phyloP scores from a whole-genome alignment of 2,797 vertebrate genomes.

The Thripadectes ignobilis region DNA sequence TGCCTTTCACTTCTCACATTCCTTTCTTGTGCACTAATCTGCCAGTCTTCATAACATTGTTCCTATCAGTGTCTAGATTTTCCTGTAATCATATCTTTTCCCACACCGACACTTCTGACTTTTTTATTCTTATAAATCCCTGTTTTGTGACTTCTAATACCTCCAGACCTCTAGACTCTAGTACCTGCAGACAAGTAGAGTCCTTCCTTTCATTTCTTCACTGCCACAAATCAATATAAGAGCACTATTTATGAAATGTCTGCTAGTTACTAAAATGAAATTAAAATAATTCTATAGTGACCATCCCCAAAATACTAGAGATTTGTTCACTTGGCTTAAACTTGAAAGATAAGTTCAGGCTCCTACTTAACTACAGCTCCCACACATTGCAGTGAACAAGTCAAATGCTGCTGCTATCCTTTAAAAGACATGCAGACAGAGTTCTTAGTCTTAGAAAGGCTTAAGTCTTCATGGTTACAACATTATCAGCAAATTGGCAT shows the following conservation, averaged over 20 bases:
- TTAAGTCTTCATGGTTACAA: not conserved
- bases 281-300: not conserved
- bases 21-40: not conserved
- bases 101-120: not conserved
- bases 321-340: not conserved
- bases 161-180: not conserved
- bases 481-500: not conserved
- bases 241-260: not conserved
- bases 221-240: not conserved
- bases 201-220: not conserved
- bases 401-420: not conserved
- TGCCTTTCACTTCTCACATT: not conserved
- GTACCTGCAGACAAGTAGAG: not conserved
- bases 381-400: not conserved
- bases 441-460: not conserved
- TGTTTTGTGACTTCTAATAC: not conserved
- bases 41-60: not conserved
- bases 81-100: not conserved
- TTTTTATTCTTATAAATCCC: not conserved
- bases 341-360: not conserved
- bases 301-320: not conserved
- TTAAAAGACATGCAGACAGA: not conserved
- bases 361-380: not conserved
- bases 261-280: not conserved
- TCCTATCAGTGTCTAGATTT: not conserved